These are phyloP conservation scores for Aurelia sp. DNA, from an alignment of 30 jellyfish, hydroid and myxozoan species.

Conservation along the genomic window DNA sequence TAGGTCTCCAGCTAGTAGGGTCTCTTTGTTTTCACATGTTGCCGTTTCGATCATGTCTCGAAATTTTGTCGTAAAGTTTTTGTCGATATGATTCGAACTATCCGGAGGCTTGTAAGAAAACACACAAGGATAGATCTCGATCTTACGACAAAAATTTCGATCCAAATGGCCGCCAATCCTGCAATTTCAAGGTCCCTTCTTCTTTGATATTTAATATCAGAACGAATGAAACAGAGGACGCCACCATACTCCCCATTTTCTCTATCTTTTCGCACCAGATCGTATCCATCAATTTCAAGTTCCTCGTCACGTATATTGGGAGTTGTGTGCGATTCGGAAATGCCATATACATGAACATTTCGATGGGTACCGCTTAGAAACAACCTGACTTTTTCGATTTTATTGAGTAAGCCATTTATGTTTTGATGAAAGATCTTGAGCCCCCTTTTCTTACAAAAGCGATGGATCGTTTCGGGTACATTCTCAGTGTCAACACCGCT, in stretches of 20 bases:
- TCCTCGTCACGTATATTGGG: constrained; percentile 36
- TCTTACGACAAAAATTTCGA: constrained; percentile 57
- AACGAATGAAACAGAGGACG: constrained; percentile 21
- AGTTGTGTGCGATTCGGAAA: constrained; percentile 43
- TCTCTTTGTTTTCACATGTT: constrained; percentile 72
- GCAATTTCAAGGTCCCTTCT: constrained; percentile 48
- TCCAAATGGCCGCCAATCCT: constrained; percentile 64
- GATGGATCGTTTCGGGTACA: constrained; percentile 26
- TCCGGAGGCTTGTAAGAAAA: constrained; percentile 66
- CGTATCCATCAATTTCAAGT: constrained; percentile 46
- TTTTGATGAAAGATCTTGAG: constrained; percentile 67
- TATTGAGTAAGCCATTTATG: constrained; percentile 54
- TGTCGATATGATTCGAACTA: constrained; percentile 53
- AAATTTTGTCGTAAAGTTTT: constrained; percentile 51
- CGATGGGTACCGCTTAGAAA: constrained; percentile 31
- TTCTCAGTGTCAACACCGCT: constrained; percentile 53
- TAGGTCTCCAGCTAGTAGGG: constrained; percentile 65
- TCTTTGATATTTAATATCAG: constrained; percentile 52
- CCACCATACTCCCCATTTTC: constrained; percentile 38
- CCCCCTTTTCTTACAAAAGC: constrained; percentile 49
- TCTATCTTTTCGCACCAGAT: constrained; percentile 57
- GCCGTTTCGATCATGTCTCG: constrained; percentile 50
- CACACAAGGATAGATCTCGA: constrained; percentile 47
- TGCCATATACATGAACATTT: constrained; percentile 53
- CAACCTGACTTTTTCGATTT: constrained; percentile 16